Evolutionary conservation across 2,113 vertebrate genomes (phyloP).

Genomic region (Lophura nycthemera): DNA sequence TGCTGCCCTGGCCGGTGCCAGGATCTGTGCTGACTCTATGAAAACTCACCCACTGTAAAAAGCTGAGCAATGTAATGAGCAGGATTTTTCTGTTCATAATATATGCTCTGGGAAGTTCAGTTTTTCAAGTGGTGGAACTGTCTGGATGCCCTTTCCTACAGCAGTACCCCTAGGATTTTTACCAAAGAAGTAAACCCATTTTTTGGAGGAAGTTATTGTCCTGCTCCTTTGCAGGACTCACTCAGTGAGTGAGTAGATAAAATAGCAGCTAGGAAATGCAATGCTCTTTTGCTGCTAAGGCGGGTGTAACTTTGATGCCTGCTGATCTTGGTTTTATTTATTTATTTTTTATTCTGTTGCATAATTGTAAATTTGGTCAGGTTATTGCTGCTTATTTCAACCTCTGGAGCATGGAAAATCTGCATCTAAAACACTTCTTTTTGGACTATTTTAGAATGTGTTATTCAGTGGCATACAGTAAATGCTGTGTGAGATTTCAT

Average conservation of each 20-base stretch:
- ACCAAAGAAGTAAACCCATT: neutral
- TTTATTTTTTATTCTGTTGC: neutral
- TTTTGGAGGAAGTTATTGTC: neutral
- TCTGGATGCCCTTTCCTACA: neutral
- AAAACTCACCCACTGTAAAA: neutral
- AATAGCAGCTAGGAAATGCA: neutral
- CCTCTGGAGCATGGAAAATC: neutral
- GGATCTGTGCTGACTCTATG: neutral
- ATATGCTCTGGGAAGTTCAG: neutral
- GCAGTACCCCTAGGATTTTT: neutral
- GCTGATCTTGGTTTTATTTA: neutral
- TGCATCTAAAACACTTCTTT: neutral
- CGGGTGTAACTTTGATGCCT: neutral
- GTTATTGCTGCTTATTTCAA: neutral
- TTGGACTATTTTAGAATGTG: neutral
- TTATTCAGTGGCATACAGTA: neutral
- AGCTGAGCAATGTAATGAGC: neutral
- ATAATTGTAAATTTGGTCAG: neutral
- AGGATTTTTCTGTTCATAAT: neutral
- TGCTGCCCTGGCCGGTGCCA: neutral
- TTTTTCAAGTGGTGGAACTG: rapidly evolving
- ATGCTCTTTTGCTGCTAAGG: neutral
- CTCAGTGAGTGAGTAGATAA: neutral
- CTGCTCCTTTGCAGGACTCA: neutral
- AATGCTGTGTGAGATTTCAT: neutral